Evolutionary conservation across 2,113 vertebrate species (phyloP), one percentile per base, ranked within the genome.

Genomic region (Bubalus kerabau): DNA sequence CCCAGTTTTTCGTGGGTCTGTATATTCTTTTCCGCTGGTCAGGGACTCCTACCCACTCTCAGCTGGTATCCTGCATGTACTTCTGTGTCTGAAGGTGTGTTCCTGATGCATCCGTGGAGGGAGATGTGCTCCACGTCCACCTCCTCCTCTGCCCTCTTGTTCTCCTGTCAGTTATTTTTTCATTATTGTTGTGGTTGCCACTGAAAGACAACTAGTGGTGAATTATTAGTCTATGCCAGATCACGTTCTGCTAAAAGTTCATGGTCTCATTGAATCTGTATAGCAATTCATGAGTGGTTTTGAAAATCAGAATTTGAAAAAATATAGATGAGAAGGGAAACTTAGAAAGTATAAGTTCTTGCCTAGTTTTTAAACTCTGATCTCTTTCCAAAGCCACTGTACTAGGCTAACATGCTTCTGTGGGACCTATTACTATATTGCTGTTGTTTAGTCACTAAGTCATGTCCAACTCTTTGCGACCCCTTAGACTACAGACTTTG

Each of bases 11-110:
- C 19, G 2, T 36, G n/a, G n/a, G n/a, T 36, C 64, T 71, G 64
- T 6, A 5, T 21, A 11, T 36, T 21, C 32, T 67, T 67, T 67
- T 3, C 9, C 9, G 0, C n/a, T 67, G 64, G n/a, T 23, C 64
- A 36, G n/a, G n/a, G 0, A 21, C 64, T 23, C n/a, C 64, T 71
- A 17, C 23, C 64, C 2, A 0, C n/a, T 71, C 19, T 36, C n/a
- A 36, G 64, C 64, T 32, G 62, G 64, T 71, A 2, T 36, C n/a
- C 64, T 71, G 17, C n/a, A 36, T 21, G 19, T n/a, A 21, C n/a
- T 21, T 36, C 64, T 36, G n/a, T 36, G 64, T 71, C n/a, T 71
- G n/a, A 36, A 36, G 32, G n/a, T 19, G n/a, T 21, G 3, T 23
- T 71, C 64, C 64, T 36, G n/a, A 11, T 36, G 17, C 5, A 71